These are phyloP conservation scores for Enteromius trimaculatus DNA, from an alignment of 2,797 vertebrate species.

Conservation along the genomic window DNA sequence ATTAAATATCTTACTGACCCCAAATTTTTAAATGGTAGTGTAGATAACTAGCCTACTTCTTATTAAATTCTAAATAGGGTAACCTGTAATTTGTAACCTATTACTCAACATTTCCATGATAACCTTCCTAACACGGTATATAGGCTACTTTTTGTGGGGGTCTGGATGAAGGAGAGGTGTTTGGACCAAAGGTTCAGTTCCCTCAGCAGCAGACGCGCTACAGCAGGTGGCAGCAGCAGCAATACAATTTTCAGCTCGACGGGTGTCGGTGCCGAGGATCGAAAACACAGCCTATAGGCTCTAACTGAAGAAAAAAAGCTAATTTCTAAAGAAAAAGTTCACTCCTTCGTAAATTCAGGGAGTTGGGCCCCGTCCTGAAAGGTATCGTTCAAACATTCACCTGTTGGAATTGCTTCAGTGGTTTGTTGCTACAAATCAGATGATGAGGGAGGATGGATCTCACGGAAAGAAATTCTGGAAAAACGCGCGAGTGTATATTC, in stretches of 20 bases:
- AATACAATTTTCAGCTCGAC: not conserved
- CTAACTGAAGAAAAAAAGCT: not conserved
- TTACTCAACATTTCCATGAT: not conserved
- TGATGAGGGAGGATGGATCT: not conserved
- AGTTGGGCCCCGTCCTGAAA: not conserved
- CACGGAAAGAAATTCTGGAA: not conserved
- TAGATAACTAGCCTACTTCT: not conserved
- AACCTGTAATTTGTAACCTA: not conserved
- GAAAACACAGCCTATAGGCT: not conserved
- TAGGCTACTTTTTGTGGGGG: not conserved
- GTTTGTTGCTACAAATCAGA: not conserved
- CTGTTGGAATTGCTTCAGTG: not conserved
- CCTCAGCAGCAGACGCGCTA: constrained; percentile 1
- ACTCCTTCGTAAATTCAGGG: no score
- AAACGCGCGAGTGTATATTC: not conserved
- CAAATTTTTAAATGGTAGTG: no score
- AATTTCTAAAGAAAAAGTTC: not conserved
- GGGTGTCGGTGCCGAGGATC: constrained; percentile 42
- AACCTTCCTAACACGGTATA: not conserved
- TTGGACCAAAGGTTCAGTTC: not conserved
- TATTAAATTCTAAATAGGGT: not conserved
- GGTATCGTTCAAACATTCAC: not conserved
- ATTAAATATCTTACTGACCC: no score
- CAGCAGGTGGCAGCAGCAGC: constrained; percentile 69
- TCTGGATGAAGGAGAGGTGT: not conserved